phyloP scores from a whole-genome alignment of 2,888 invertebrate species.

The Phymatocera aterrima region DNA sequence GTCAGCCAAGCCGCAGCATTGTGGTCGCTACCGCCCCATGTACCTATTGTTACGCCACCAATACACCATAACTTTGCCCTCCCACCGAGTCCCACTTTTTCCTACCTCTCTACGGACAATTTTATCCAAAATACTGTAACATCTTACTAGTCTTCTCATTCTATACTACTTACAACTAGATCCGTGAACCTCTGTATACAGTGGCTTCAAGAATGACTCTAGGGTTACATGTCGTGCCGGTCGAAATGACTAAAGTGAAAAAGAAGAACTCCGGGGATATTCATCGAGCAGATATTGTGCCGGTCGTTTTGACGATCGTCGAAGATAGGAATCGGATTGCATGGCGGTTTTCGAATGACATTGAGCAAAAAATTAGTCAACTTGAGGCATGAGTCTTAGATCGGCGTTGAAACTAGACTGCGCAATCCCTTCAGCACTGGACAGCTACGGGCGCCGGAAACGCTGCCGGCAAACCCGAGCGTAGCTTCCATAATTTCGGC shows the following conservation, averaged over 20 bases:
- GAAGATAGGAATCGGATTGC: neutral
- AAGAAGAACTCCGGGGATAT: neutral
- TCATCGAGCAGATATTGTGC: neutral
- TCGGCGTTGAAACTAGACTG: neutral
- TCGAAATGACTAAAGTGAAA: neutral
- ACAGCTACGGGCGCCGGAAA: neutral
- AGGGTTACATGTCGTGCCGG: neutral
- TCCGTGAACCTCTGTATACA: neutral
- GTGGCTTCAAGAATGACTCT: neutral
- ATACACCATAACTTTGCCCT: slow-evolving; percentile 54
- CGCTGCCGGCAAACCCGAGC: neutral
- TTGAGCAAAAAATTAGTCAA: neutral
- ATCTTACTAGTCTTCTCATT: slow-evolving; percentile 44
- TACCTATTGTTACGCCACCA: slow-evolving; percentile 70
- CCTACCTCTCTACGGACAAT: slow-evolving; percentile 33
- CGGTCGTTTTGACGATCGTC: neutral
- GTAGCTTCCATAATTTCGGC: slow-evolving; percentile 8
- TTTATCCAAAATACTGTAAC: slow-evolving; percentile 23
- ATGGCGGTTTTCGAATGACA: neutral
- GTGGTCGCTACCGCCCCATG: slow-evolving; percentile 57
- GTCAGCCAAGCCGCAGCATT: slow-evolving; percentile 71
- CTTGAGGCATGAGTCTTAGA: neutral
- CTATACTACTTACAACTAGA: slow-evolving; percentile 30
- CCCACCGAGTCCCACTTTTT: slow-evolving; percentile 36
- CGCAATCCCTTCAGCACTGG: neutral